Percentiles rank a stretch among this genome's conserved stretches.
Evolutionary conservation across 2,797 vertebrate genomes (phyloP).

Genomic region (Dermochelys coriacea): DNA sequence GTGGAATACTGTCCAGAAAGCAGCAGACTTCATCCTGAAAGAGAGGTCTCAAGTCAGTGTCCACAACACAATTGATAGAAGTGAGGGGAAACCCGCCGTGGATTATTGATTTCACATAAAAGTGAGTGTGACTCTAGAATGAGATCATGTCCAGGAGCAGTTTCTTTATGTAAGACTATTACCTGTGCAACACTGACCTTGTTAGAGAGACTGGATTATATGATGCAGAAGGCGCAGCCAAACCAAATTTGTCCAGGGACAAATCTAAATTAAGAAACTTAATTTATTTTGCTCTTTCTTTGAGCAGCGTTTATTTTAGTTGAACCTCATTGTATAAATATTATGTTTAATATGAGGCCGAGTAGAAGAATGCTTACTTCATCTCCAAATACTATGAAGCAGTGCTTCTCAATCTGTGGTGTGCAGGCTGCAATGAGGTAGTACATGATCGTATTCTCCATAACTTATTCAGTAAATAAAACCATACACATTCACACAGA

Average conservation of each 20-base stretch:
- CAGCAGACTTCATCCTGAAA: too few relatives aligned
- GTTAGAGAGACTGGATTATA: not conserved
- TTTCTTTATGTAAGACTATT: not conserved
- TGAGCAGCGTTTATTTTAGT: rapidly evolving
- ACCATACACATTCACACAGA: not conserved
- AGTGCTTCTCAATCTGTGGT: not conserved
- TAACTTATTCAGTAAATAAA: not conserved
- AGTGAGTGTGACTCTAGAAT: not conserved
- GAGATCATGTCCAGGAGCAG: not conserved
- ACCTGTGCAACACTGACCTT: not conserved
- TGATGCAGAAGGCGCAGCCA: rapidly evolving
- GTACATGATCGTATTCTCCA: not conserved
- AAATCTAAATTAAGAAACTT: not conserved
- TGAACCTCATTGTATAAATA: not conserved
- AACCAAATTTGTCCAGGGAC: not conserved
- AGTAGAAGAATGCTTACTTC: rapidly evolving
- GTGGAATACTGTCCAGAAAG: too few relatives aligned
- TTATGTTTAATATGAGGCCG: rapidly evolving
- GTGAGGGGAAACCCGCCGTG: too few relatives aligned
- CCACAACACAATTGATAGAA: not conserved
- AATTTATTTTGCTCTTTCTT: not conserved
- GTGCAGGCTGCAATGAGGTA: rapidly evolving
- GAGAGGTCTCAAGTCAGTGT: not conserved
- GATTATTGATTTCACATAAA: not conserved
- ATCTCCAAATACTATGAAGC: not conserved